These are phyloP conservation scores for Chloroceryle inda DNA, from an alignment of 2,797 vertebrate species.

Conservation along the genomic window DNA sequence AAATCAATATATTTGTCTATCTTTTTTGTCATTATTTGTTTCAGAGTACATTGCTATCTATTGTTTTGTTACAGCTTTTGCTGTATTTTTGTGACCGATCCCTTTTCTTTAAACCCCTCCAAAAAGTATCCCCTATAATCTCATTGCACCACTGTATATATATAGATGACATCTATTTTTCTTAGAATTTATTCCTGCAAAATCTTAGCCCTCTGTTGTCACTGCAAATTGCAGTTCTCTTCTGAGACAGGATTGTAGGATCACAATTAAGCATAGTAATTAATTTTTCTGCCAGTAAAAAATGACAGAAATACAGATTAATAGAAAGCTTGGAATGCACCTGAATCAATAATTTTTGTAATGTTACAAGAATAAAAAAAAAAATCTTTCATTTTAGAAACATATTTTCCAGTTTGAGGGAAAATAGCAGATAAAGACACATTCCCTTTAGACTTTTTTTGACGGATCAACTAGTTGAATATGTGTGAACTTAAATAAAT, in stretches of 20 bases:
- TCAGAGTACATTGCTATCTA: background rate
- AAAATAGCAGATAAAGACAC: background rate
- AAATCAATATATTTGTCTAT: background rate
- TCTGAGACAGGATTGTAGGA: background rate
- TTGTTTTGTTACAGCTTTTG: background rate
- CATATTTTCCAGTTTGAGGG: background rate
- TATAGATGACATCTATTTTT: background rate
- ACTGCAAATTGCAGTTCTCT: background rate
- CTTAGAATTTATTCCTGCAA: background rate
- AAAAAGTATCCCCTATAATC: background rate
- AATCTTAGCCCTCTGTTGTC: background rate
- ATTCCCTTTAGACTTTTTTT: background rate
- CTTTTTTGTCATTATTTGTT: background rate
- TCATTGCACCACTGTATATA: rapidly evolving
- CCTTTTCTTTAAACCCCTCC: background rate
- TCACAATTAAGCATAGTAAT: background rate
- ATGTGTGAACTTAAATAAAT: background rate
- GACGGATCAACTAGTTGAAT: background rate
- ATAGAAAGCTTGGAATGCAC: background rate
- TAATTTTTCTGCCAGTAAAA: background rate
- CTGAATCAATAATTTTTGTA: background rate
- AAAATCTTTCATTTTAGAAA: background rate
- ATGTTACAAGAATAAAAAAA: background rate
- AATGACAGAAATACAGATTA: background rate
- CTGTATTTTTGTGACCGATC: background rate